Evolutionary conservation across 2,797 vertebrate genomes (phyloP).

Genomic region (Enoplosus armatus): DNA sequence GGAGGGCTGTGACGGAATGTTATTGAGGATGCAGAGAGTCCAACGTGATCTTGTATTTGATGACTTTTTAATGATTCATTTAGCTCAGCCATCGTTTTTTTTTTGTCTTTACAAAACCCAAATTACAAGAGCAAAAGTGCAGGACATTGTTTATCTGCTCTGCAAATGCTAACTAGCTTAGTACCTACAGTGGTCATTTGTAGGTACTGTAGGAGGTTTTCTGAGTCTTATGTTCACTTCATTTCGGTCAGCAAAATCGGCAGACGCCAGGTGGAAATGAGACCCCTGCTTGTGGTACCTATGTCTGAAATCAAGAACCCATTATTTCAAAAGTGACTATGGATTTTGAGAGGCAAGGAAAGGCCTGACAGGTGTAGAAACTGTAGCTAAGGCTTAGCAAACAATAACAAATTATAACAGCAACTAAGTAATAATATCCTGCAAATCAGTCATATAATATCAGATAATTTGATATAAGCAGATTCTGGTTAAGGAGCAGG

Average conservation of each 20-base stretch:
- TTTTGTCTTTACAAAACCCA: background rate
- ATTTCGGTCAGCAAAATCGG: background rate
- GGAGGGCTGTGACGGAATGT: background rate
- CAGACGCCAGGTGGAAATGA: background rate
- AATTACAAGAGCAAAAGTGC: background rate
- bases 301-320: background rate
- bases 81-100: background rate
- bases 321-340: background rate
- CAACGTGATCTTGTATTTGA: background rate
- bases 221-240: too few species aligned
- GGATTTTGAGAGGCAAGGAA: background rate
- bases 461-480: constrained; percentile 35
- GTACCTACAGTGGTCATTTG: background rate
- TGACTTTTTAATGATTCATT: too few species aligned
- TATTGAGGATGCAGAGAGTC: background rate
- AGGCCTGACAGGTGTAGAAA: background rate
- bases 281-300: background rate
- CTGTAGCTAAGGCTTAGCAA: background rate
- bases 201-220: background rate
- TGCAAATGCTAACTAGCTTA: background rate
- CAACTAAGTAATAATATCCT: constrained; percentile 17
- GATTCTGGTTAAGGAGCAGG: constrained; percentile 26
- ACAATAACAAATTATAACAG: constrained; percentile 10
- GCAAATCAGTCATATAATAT: constrained; percentile 12
- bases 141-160: background rate